Conservation (phyloP, 2,797 vertebrate genomes). For the Manis javanica region DNA sequence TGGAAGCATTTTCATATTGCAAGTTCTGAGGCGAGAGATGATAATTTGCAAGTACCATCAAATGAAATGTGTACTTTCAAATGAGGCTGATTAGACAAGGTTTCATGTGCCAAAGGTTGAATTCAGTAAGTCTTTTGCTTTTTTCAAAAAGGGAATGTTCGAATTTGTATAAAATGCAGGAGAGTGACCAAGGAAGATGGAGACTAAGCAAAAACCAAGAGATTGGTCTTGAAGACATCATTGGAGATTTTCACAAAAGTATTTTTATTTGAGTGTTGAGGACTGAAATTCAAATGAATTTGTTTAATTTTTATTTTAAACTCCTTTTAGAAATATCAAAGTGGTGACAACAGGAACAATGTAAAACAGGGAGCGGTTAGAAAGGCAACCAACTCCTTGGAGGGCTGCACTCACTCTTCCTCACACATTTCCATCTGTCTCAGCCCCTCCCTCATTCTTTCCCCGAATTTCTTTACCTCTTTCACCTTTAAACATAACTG, state of each 20-base stretch:
- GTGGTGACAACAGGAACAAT: neutral
- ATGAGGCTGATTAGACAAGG: slow-evolving; percentile 66
- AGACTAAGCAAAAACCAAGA: slow-evolving; percentile 31
- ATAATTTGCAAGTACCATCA: slow-evolving; percentile 69
- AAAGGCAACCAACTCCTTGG: neutral
- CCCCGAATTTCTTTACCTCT: neutral
- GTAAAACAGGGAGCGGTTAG: neutral
- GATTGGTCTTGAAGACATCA: neutral
- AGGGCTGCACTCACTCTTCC: neutral
- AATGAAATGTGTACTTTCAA: slow-evolving; percentile 72
- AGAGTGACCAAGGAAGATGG: slow-evolving; percentile 13
- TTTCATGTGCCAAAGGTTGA: slow-evolving; percentile 61
- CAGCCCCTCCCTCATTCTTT: neutral
- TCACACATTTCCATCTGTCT: neutral
- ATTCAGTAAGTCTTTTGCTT: slow-evolving; percentile 37
- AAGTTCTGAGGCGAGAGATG: slow-evolving; percentile 9
- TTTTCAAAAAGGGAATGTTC: slow-evolving; percentile 47
- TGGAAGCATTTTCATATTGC: slow-evolving; percentile 74
- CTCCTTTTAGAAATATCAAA: neutral
- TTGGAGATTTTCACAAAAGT: slow-evolving; percentile 4
- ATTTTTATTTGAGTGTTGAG: neutral
- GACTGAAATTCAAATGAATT: slow-evolving; percentile 43
- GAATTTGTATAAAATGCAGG: slow-evolving; percentile 33
- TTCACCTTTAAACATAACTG: neutral
- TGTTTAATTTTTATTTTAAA: slow-evolving; percentile 53